A percentile compares a stretch with the other conserved stretches of the same genome.
phyloP scores from a whole-genome alignment of 2,888 invertebrate species.

The Julus scanicus region DNA sequence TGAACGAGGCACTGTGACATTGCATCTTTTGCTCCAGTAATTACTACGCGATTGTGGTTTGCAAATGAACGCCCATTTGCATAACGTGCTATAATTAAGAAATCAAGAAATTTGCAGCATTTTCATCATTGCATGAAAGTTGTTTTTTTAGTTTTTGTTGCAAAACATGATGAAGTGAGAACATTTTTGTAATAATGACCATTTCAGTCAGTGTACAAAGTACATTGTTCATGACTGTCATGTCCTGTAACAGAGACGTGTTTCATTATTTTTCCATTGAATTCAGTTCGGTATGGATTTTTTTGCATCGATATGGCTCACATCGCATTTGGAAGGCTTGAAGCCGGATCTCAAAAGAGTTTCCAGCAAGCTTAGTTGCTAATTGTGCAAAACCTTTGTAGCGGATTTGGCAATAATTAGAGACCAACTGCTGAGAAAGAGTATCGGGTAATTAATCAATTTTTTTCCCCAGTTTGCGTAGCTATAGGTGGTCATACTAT shows the following conservation, averaged over 20 bases:
- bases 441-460: no score
- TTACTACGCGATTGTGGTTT: neutral
- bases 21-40: neutral
- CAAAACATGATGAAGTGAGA: no score
- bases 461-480: no score
- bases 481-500: no score
- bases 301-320: neutral
- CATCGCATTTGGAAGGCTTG: neutral
- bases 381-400: neutral
- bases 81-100: neutral
- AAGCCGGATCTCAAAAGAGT: neutral
- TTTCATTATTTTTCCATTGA: conserved; percentile 4
- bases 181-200: no score
- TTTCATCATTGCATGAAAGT: neutral
- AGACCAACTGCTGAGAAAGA: neutral
- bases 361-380: neutral
- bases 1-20: neutral
- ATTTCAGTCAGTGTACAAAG: neutral
- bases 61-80: neutral
- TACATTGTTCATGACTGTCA: neutral
- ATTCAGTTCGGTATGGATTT: neutral
- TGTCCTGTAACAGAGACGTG: neutral
- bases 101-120: neutral
- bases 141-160: no score
- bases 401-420: neutral